Percentiles rank a stretch among this genome's conserved stretches.
phyloP scores from a whole-genome alignment of 2,888 invertebrate genomes.

The Brassicogethes aeneus region DNA sequence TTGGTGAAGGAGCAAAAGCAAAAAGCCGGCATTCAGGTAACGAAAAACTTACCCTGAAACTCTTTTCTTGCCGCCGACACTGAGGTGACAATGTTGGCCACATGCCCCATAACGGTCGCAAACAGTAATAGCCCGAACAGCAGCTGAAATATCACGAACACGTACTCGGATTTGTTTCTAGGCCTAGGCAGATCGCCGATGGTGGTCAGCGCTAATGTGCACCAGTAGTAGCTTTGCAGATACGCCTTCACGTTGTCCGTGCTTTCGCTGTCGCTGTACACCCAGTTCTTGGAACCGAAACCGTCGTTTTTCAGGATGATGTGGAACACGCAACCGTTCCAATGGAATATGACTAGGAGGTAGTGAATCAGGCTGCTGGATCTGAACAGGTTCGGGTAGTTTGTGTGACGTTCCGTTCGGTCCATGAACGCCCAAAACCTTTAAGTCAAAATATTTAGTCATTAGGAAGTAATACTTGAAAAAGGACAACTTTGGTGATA shows the following conservation, averaged over 20 bases:
- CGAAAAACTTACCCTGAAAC: constrained; percentile 89
- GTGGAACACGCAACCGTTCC: constrained; percentile 98
- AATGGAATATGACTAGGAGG: constrained; percentile 96
- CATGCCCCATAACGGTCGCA: constrained; percentile 93
- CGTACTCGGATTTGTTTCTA: constrained; percentile 87
- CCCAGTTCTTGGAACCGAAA: constrained; percentile 89
- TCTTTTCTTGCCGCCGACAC: constrained; percentile 96
- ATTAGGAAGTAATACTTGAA: background rate
- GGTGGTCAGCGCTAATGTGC: constrained; percentile 90
- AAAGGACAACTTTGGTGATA: background rate
- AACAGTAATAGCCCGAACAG: constrained; percentile 91
- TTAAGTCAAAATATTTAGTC: constrained; percentile 43
- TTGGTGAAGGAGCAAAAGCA: too few relatives aligned
- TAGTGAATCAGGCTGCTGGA: constrained; percentile 91
- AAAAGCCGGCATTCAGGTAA: too few relatives aligned
- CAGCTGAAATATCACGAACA: constrained; percentile 91
- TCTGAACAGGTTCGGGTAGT: constrained; percentile 95
- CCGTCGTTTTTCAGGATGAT: constrained; percentile 93
- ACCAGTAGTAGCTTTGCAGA: constrained; percentile 97
- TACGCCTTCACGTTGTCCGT: constrained; percentile 90
- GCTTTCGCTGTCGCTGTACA: constrained; percentile 73
- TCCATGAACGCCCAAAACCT: constrained; percentile 99
- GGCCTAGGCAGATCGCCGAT: constrained; percentile 90
- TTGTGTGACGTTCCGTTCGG: constrained; percentile 95
- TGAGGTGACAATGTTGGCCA: constrained; percentile 96